Evolutionary conservation across 30 jellyfish, hydroid and myxozoan species (phyloP), one percentile per base, ranked within the genome.

Genomic region (Euphysa ruthae): DNA sequence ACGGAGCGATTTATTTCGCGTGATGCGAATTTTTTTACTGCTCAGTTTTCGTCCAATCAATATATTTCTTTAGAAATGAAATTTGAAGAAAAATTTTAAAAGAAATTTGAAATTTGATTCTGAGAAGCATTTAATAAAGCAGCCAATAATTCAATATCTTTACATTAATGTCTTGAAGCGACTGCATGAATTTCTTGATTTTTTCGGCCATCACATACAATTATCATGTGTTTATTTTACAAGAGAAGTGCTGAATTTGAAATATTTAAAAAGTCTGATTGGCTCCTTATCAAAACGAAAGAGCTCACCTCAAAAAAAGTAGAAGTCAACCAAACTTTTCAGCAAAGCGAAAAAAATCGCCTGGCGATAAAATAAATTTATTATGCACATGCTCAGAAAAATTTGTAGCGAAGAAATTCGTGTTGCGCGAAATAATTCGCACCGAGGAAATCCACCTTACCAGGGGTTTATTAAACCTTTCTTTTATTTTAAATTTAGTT

Each of bases 391-490:
- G 10, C 60, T 46, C 60, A 46, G 60, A 46, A 46, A 46, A 2
- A 3, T 46, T 46, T 29, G 60, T 29, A 29, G 10, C 60, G 8
- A 46, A 46, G 8, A 46, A 46, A 46, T 2, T 46, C 60, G 60
- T 8, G 4, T 46, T 10, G 60, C 10, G 60, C 60, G 10, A 46
- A 46, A 46, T 46, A 46, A 46, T 46, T 46, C 60, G 60, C 60
- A n/a, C 60, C 60, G 60, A n/a, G 10, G 60, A 46, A 46, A 46
- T 46, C 60, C 60, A 10, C 60, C 60, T 46, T 46, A 46, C n/a
- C n/a, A n/a, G n/a, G n/a, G n/a, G n/a, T n/a, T n/a, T n/a, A n/a
- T n/a, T n/a, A n/a, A n/a, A n/a, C n/a, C n/a, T n/a, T n/a, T n/a
- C n/a, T n/a, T n/a, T n/a, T n/a, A n/a, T n/a, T n/a, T n/a, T n/a